Conservation (phyloP, 1,140 invertebrate genomes). For the Drosophila orosa region DNA sequence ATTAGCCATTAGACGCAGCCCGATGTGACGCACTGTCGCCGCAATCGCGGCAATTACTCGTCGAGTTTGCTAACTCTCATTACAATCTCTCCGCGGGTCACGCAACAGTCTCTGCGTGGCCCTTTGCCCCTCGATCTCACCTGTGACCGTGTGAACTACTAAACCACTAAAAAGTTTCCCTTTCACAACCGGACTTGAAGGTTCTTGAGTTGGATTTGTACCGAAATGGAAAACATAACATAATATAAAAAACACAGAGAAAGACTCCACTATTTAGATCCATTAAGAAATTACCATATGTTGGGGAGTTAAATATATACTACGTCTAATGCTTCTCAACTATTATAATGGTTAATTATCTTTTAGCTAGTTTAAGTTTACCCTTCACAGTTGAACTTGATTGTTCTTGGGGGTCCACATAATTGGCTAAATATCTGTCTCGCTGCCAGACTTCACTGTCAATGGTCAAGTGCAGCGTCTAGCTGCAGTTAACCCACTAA, state of each 20-base stretch:
- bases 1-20: constrained; percentile 57
- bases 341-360: neutral
- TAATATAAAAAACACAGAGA: neutral
- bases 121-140: constrained; percentile 6
- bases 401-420: constrained; percentile 37
- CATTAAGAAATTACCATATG: neutral
- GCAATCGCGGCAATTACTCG: constrained; percentile 67
- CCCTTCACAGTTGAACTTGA: constrained; percentile 35
- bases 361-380: constrained; percentile 11
- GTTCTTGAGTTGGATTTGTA: neutral
- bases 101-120: constrained; percentile 14
- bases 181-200: constrained; percentile 7
- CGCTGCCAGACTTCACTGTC: constrained; percentile 53
- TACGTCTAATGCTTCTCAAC: constrained; percentile 3
- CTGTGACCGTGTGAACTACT: constrained; percentile 32
- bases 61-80: constrained; percentile 46
- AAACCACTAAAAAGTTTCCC: constrained; percentile 16
- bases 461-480: constrained; percentile 69
- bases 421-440: constrained; percentile 37
- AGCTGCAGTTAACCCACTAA: constrained; percentile 46
- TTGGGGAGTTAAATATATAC: neutral
- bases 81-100: constrained; percentile 63
- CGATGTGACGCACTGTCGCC: constrained; percentile 52
- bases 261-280: neutral
- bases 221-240: neutral